Evolutionary conservation across 2,888 invertebrate genomes (phyloP).

Genomic region (Eristalis intricaria): DNA sequence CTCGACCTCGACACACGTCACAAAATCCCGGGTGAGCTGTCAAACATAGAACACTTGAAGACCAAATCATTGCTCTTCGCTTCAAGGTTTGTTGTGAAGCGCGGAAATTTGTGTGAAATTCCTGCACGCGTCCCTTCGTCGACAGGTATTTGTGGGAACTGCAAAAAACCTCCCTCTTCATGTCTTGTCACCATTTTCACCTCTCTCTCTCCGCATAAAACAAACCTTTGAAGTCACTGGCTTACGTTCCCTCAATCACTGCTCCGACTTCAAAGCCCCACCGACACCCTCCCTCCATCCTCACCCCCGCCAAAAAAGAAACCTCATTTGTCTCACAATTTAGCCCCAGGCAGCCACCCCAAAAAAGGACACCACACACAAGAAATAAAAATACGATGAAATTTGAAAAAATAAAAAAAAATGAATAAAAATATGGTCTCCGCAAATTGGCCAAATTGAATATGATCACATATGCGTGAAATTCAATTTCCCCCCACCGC

Average conservation of each 20-base stretch:
- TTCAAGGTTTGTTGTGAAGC: too few species aligned
- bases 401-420: constrained; percentile 10
- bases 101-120: too few species aligned
- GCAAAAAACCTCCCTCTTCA: neutral
- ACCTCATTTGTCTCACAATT: constrained; percentile 12
- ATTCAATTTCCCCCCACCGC: constrained; percentile 72
- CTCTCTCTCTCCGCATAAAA: neutral
- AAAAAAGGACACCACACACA: neutral
- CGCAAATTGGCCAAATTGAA: constrained; percentile 74
- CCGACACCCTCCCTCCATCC: neutral
- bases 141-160: too few species aligned
- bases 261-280: neutral
- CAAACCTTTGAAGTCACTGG: neutral
- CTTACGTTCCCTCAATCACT: neutral
- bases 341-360: constrained; percentile 7
- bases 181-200: neutral
- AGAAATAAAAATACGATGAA: neutral
- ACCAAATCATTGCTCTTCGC: too few species aligned
- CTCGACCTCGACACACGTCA: too few species aligned
- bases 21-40: too few species aligned
- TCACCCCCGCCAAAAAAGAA: neutral
- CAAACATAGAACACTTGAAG: too few species aligned
- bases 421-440: constrained; percentile 15
- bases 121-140: too few species aligned
- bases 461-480: constrained; percentile 75